Evolutionary conservation across 1,140 invertebrate genomes (phyloP).

Genomic region (Bathynomus jamesi): DNA sequence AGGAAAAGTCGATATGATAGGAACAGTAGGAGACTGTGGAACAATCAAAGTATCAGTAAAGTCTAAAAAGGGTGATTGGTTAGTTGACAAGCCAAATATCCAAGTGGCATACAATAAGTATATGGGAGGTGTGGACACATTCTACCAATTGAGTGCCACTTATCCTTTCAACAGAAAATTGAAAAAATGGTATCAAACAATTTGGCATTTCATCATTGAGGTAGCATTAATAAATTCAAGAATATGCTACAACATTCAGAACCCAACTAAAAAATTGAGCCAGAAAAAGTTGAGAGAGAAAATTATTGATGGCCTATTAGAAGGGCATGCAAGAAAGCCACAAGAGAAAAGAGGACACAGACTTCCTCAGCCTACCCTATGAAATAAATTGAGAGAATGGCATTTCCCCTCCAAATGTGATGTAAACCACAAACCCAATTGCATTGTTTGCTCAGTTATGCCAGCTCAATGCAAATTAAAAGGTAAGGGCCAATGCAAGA

Average conservation of each 20-base stretch:
- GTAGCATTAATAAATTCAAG: background rate
- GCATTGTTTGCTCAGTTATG: background rate
- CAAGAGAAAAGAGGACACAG: background rate
- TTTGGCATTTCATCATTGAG: conserved; percentile 3
- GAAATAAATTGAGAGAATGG: background rate
- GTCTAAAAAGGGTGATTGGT: background rate
- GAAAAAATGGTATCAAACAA: background rate
- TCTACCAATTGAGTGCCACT: conserved; percentile 8
- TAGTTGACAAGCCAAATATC: background rate
- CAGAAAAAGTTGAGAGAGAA: background rate
- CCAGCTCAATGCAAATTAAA: background rate
- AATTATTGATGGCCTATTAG: background rate
- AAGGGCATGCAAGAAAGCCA: background rate
- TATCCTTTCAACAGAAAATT: conserved; percentile 10
- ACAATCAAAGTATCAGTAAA: background rate
- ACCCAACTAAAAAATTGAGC: background rate
- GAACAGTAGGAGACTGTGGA: background rate
- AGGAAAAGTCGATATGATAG: background rate
- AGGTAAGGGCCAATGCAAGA: background rate
- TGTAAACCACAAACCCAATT: background rate
- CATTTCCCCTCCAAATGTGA: background rate
- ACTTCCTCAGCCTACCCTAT: background rate
- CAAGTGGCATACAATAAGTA: conserved; percentile 9
- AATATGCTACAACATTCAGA: conserved; percentile 8
- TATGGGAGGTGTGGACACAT: conserved; percentile 10